A percentile compares a stretch with the other conserved stretches of the same genome.
These are phyloP conservation scores for Scaptomyza tumidula DNA, from an alignment of 2,888 invertebrate genomes.

Conservation along the genomic window DNA sequence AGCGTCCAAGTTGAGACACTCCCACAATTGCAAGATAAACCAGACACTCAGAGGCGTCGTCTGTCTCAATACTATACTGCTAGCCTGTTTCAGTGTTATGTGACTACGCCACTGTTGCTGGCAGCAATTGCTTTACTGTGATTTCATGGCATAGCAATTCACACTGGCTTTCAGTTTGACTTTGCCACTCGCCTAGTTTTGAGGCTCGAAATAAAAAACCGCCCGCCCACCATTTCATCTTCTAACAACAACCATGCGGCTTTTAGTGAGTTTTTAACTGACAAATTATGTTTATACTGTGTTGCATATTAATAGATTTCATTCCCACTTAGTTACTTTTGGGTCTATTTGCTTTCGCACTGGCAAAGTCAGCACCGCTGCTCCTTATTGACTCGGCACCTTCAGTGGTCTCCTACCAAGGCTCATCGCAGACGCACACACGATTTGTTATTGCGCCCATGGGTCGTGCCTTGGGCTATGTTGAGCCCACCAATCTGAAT, in stretches of 20 bases:
- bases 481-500: conserved; percentile 80
- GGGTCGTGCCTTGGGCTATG: conserved; percentile 79
- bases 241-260: conserved; percentile 50
- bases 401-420: conserved; percentile 81
- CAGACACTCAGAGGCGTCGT: conserved; percentile 46
- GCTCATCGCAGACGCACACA: conserved; percentile 80
- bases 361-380: conserved; percentile 49
- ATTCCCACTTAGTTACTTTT: conserved; percentile 14
- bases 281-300: background rate
- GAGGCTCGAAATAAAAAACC: conserved; percentile 34
- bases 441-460: conserved; percentile 82
- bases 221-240: conserved; percentile 15
- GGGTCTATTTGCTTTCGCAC: conserved; percentile 23
- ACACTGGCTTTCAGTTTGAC: conserved; percentile 74
- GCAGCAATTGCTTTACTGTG: conserved; percentile 62
- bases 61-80: background rate
- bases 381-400: conserved; percentile 78
- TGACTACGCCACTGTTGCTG: conserved; percentile 49
- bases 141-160: conserved; percentile 78
- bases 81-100: background rate
- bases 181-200: conserved; percentile 69
- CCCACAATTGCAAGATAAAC: conserved; percentile 77
- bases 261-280: conserved; percentile 55
- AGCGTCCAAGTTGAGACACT: conserved; percentile 76
- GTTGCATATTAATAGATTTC: background rate